These are phyloP conservation scores for Spialia ferax DNA, from an alignment of 2,888 invertebrate species.

Conservation along the genomic window DNA sequence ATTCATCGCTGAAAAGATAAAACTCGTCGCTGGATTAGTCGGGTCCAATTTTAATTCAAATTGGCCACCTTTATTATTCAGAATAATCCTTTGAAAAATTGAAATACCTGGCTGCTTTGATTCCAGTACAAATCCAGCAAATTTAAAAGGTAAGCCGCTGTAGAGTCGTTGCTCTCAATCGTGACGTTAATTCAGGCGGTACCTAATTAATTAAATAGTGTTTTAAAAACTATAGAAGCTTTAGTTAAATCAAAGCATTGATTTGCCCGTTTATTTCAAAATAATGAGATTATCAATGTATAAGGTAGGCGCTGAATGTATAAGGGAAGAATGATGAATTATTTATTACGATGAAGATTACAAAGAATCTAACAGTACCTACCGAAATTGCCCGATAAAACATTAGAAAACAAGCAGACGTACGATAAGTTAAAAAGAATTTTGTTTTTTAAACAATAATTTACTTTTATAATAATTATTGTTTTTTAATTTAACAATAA, in stretches of 20 bases:
- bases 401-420: too few relatives aligned
- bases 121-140: background rate
- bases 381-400: background rate
- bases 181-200: background rate
- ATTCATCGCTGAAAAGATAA: too few relatives aligned
- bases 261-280: slow-evolving; percentile 8
- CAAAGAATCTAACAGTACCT: background rate
- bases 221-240: slow-evolving; percentile 1
- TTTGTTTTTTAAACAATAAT: too few relatives aligned
- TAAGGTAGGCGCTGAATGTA: slow-evolving; percentile 5
- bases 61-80: background rate
- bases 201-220: background rate
- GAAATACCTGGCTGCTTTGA: background rate
- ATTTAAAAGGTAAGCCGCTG: background rate
- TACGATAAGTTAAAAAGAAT: too few relatives aligned
- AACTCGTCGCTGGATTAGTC: background rate
- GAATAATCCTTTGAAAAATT: background rate
- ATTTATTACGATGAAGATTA: too few relatives aligned
- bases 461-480: too few relatives aligned
- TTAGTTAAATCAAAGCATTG: slow-evolving; percentile 13
- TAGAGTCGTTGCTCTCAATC: slow-evolving; percentile 1
- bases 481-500: background rate
- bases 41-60: background rate
- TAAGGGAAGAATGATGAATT: background rate
- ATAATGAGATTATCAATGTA: slow-evolving; percentile 11